Conservation (phyloP, 2,888 invertebrate genomes). For the Drosophila kuntzei region DNA sequence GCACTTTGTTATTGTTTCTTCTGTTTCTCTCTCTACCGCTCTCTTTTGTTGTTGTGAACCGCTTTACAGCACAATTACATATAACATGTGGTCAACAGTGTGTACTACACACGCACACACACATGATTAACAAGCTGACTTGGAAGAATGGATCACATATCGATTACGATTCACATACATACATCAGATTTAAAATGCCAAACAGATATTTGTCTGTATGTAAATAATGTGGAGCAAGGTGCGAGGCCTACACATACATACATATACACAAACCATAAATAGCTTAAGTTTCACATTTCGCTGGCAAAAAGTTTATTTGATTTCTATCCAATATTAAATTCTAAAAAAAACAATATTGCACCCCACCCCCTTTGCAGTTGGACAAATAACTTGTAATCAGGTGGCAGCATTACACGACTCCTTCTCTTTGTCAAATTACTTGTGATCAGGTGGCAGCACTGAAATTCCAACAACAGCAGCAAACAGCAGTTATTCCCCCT, state of each 20-base stretch:
- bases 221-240: conserved; percentile 20
- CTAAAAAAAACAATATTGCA: not conserved
- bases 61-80: conserved; percentile 36
- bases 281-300: conserved; percentile 21
- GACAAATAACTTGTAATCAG: not conserved
- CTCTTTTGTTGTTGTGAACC: conserved; percentile 5
- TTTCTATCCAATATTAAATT: not conserved
- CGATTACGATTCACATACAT: conserved; percentile 34
- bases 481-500: not conserved
- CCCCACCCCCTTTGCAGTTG: not conserved
- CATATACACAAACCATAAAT: not conserved
- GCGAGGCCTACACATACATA: not conserved
- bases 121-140: not conserved
- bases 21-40: not conserved
- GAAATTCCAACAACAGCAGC: not conserved
- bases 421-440: not conserved
- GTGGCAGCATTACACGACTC: not conserved
- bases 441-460: conserved; percentile 12
- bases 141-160: conserved; percentile 24
- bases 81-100: conserved; percentile 17
- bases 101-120: conserved; percentile 1
- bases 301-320: not conserved
- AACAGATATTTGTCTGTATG: not conserved
- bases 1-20: conserved; percentile 27
- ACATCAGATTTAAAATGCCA: conserved; percentile 7